Evolutionary conservation across 2,113 vertebrate genomes (phyloP).

Genomic region (Coracopsis vasa): DNA sequence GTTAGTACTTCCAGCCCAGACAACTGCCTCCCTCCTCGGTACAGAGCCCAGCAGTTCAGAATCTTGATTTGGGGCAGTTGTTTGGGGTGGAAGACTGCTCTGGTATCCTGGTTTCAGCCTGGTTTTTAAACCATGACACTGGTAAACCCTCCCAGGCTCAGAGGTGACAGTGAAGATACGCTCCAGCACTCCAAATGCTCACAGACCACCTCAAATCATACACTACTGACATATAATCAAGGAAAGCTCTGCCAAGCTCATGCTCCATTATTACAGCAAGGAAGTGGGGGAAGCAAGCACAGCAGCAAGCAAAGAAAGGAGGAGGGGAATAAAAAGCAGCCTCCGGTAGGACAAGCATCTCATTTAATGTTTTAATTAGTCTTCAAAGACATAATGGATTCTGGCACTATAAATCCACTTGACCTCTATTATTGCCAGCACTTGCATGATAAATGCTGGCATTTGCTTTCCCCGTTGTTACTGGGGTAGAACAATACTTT

Average conservation of each 20-base stretch:
- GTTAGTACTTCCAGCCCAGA: background rate
- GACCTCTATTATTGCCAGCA: slow-evolving; percentile 57
- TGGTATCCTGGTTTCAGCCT: background rate
- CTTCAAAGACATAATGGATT: slow-evolving; percentile 55
- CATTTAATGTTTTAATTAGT: slow-evolving; percentile 62
- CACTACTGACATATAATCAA: background rate
- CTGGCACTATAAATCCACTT: slow-evolving; percentile 58
- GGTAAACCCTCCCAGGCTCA: background rate
- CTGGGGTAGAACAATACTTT: slow-evolving; percentile 15
- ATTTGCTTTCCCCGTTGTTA: slow-evolving; percentile 46
- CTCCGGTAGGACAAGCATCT: slow-evolving; percentile 43
- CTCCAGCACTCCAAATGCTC: background rate
- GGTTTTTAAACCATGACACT: background rate
- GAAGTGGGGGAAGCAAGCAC: background rate
- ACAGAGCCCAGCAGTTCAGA: background rate
- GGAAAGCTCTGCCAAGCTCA: background rate
- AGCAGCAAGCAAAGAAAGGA: background rate
- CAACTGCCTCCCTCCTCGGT: accelerated
- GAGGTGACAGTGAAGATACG: background rate
- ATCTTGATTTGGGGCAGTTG: background rate
- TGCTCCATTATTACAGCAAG: background rate
- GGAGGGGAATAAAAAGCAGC: background rate
- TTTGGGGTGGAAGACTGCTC: background rate
- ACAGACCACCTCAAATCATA: background rate
- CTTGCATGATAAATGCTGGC: slow-evolving; percentile 21